Conservation (phyloP, 2,113 vertebrate species). For the Bos indicus region DNA sequence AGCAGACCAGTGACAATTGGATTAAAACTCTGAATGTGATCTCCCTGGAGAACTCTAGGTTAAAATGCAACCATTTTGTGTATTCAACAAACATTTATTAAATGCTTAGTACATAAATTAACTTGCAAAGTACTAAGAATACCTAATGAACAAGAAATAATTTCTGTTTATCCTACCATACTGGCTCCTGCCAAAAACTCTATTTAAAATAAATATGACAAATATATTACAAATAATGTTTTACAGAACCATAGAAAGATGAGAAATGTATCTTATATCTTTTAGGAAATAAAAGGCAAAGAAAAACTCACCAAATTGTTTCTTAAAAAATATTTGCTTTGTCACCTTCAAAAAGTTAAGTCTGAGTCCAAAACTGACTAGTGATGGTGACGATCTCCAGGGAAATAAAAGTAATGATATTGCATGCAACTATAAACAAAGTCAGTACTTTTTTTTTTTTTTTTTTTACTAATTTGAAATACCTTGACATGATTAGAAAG, state of each 20-base stretch:
- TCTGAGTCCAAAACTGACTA: not conserved
- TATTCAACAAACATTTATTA: not conserved
- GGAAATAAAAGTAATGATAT: not conserved
- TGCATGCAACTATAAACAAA: not conserved
- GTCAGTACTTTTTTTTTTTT: not conserved
- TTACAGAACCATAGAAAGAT: not conserved
- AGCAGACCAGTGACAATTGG: not conserved
- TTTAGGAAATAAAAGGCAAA: not conserved
- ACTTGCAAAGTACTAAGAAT: not conserved
- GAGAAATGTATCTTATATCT: not conserved
- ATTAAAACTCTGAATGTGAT: not conserved
- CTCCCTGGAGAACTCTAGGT: not conserved
- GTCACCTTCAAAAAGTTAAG: not conserved
- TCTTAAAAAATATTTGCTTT: not conserved
- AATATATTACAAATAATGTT: not conserved
- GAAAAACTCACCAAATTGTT: not conserved
- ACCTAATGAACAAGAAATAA: not conserved
- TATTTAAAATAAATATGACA: not conserved
- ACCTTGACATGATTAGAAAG: not conserved
- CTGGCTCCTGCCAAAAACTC: not conserved
- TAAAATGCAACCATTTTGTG: not conserved
- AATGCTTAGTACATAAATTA: not conserved
- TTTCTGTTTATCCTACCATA: not conserved
- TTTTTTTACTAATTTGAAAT: not conserved
- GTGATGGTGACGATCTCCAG: not conserved